Percentiles rank a stretch among this genome's conserved stretches.
These are phyloP conservation scores for Delia radicum DNA, from an alignment of 1,140 invertebrate species.

Conservation along the genomic window DNA sequence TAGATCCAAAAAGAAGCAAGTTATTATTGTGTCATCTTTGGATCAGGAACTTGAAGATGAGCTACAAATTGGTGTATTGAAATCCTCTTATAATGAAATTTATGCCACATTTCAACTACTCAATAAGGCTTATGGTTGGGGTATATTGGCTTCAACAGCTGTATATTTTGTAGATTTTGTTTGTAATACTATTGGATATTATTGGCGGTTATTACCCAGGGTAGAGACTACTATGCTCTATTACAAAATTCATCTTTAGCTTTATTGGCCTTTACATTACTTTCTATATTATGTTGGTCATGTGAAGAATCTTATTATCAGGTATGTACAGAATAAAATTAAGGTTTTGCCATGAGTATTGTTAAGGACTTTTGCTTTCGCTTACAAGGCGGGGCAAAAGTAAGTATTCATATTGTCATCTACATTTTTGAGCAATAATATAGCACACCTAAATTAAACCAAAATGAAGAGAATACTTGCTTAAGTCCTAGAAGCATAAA, in stretches of 20 bases:
- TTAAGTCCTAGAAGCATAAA: no score
- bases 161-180: conserved; percentile 37
- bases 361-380: no score
- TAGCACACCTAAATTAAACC: no score
- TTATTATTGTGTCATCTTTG: not conserved
- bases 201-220: conserved; percentile 22
- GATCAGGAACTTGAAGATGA: not conserved
- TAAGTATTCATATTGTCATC: no score
- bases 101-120: conserved; percentile 27
- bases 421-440: no score
- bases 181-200: conserved; percentile 42
- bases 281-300: conserved; percentile 40
- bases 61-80: not conserved
- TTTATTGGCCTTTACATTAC: conserved; percentile 31
- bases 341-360: no score
- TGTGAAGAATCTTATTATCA: conserved; percentile 39
- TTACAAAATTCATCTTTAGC: conserved; percentile 24
- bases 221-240: not conserved
- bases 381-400: no score
- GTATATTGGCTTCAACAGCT: conserved; percentile 38
- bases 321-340: no score
- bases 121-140: conserved; percentile 35
- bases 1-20: not conserved
- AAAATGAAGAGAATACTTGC: no score
- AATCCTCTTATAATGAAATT: conserved; percentile 31